Conservation (phyloP, 2,113 vertebrate species). For the Meriones unguiculatus region DNA sequence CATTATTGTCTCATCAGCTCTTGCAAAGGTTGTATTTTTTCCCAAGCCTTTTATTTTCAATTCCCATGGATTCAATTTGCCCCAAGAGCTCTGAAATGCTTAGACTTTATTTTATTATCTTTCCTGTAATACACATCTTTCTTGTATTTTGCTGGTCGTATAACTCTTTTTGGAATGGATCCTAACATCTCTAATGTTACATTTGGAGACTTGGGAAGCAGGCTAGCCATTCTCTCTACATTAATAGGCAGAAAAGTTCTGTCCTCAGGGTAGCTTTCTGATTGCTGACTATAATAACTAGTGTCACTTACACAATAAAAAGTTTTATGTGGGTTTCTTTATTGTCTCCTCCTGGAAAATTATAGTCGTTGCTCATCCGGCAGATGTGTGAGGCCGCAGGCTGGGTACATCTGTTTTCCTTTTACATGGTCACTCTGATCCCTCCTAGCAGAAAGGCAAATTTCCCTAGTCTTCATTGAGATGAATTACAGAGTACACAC, state of each 20-base stretch:
- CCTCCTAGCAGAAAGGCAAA: conserved; percentile 72
- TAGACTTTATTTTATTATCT: conserved; percentile 70
- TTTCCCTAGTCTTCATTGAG: conserved; percentile 66
- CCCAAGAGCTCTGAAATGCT: conserved; percentile 57
- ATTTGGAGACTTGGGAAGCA: conserved; percentile 61
- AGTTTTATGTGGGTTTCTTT: conserved; percentile 86
- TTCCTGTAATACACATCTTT: conserved; percentile 64
- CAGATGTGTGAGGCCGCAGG: conserved; percentile 81
- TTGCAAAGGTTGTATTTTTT: conserved; percentile 28
- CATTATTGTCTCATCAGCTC: conserved; percentile 52
- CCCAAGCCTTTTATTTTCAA: conserved; percentile 61
- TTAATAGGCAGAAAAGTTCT: conserved; percentile 77
- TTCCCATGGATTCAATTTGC: conserved; percentile 61
- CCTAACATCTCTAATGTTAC: conserved; percentile 56
- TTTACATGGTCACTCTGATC: conserved; percentile 71
- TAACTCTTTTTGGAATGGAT: conserved; percentile 75
- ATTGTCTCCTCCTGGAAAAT: conserved; percentile 83
- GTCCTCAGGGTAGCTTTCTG: conserved; percentile 83
- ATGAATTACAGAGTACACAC: conserved; percentile 61
- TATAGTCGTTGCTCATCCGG: conserved; percentile 74
- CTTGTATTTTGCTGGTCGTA: conserved; percentile 5
- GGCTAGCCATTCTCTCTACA: conserved; percentile 73
- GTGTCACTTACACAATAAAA: conserved; percentile 86
- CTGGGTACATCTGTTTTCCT: conserved; percentile 79
- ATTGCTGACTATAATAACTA: conserved; percentile 84